Evolutionary conservation across 2,797 vertebrate species (phyloP).

Genomic region (Enteromius thamalakanensis): DNA sequence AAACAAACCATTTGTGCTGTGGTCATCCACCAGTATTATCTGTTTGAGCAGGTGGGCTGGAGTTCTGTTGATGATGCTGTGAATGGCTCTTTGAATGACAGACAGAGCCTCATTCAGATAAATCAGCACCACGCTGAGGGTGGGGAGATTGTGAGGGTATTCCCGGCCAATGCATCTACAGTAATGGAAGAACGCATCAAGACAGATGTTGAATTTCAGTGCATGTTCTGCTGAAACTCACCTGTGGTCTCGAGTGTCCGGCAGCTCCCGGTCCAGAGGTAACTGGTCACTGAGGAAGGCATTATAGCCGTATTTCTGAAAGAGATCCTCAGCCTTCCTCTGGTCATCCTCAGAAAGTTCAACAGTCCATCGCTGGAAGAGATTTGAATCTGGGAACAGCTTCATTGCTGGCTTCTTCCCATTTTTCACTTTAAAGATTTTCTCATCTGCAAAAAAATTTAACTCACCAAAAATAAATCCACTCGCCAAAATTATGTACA

Average conservation of each 20-base stretch:
- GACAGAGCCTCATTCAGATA: conserved; percentile 83
- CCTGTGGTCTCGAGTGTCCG: conserved; percentile 78
- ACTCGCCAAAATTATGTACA: background rate
- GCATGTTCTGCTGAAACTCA: conserved; percentile 40
- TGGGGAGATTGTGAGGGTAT: conserved; percentile 75
- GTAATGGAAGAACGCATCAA: background rate
- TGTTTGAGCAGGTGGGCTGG: conserved; percentile 76
- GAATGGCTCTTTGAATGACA: conserved; percentile 76
- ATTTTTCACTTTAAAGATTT: conserved; percentile 57
- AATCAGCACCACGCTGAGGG: conserved; percentile 77
- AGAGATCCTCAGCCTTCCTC: conserved; percentile 81
- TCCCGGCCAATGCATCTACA: conserved; percentile 74
- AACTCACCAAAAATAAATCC: no score
- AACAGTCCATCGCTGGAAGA: conserved; percentile 87
- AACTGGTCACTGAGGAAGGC: conserved; percentile 90
- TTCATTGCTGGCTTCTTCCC: conserved; percentile 73
- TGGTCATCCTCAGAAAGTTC: conserved; percentile 86
- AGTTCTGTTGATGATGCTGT: conserved; percentile 77
- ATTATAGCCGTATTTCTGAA: conserved; percentile 90
- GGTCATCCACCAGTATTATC: conserved; percentile 83
- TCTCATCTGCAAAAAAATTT: conserved; percentile 35
- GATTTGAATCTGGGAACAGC: conserved; percentile 81
- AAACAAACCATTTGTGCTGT: conserved; percentile 75
- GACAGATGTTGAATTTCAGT: background rate
- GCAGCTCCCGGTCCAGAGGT: conserved; percentile 85